These are phyloP conservation scores for Branchellion lobata DNA, from an alignment of 2,888 invertebrate genomes.

Conservation along the genomic window DNA sequence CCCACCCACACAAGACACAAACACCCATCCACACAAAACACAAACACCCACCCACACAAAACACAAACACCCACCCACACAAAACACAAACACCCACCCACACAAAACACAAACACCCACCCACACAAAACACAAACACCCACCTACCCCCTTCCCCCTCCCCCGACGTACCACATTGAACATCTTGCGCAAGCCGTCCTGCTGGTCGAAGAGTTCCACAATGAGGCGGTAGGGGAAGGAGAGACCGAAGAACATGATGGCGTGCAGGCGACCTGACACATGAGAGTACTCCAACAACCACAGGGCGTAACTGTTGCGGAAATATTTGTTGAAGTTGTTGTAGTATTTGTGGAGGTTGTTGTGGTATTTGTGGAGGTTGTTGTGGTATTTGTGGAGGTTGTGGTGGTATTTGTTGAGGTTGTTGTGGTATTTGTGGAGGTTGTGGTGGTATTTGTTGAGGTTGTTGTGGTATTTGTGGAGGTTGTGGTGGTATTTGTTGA, in stretches of 20 bases:
- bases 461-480: too few relatives aligned
- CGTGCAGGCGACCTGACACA: constrained; percentile 95
- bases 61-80: constrained; percentile 9
- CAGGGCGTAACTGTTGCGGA: constrained; percentile 76
- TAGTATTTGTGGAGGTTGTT: too few relatives aligned
- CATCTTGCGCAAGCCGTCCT: constrained; percentile 87
- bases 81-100: neutral
- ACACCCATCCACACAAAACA: neutral
- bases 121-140: constrained; percentile 6
- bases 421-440: too few relatives aligned
- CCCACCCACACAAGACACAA: neutral
- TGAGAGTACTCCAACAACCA: constrained; percentile 95
- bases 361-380: too few relatives aligned
- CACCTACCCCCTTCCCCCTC: too few relatives aligned
- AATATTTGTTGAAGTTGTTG: constrained; percentile 2
- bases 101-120: neutral
- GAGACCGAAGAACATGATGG: constrained; percentile 94
- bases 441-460: too few relatives aligned
- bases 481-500: too few relatives aligned
- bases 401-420: too few relatives aligned
- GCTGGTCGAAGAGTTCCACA: constrained; percentile 87
- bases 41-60: neutral
- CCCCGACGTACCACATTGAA: constrained; percentile 81
- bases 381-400: too few relatives aligned
- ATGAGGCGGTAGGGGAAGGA: constrained; percentile 90